Evolutionary conservation across 2,797 vertebrate genomes (phyloP).

Genomic region (Psittacula echo): DNA sequence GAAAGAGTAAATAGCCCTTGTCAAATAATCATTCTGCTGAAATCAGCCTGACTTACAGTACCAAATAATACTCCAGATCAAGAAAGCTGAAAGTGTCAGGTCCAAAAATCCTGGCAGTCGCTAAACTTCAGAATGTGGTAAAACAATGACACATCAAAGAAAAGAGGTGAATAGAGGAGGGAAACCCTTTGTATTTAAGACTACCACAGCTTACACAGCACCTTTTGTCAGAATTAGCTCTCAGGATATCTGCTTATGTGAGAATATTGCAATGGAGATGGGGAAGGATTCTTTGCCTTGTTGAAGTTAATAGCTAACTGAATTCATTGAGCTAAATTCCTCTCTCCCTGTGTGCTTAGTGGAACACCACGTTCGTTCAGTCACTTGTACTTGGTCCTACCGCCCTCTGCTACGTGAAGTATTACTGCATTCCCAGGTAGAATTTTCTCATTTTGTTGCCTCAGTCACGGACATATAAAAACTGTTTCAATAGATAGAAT

Average conservation of each 20-base stretch:
- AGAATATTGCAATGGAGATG: neutral
- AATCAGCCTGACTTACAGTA: neutral
- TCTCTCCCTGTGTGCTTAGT: neutral
- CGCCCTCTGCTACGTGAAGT: constrained; percentile 23
- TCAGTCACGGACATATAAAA: neutral
- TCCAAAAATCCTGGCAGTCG: neutral
- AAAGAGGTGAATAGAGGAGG: neutral
- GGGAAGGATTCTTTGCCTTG: neutral
- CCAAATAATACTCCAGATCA: neutral
- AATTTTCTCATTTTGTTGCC: neutral
- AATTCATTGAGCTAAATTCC: neutral
- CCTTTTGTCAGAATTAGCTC: neutral
- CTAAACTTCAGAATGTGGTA: neutral
- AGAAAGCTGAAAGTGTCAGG: neutral
- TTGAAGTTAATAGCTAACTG: neutral
- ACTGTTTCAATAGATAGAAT: neutral
- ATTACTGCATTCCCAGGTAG: neutral
- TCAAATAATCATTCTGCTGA: neutral
- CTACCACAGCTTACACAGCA: neutral
- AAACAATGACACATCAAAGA: neutral
- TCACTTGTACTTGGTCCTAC: neutral
- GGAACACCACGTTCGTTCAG: neutral
- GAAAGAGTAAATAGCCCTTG: neutral
- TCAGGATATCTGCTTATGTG: neutral
- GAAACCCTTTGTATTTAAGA: neutral